These are phyloP conservation scores for Channa striata DNA, from an alignment of 2,797 vertebrate species.

Conservation along the genomic window DNA sequence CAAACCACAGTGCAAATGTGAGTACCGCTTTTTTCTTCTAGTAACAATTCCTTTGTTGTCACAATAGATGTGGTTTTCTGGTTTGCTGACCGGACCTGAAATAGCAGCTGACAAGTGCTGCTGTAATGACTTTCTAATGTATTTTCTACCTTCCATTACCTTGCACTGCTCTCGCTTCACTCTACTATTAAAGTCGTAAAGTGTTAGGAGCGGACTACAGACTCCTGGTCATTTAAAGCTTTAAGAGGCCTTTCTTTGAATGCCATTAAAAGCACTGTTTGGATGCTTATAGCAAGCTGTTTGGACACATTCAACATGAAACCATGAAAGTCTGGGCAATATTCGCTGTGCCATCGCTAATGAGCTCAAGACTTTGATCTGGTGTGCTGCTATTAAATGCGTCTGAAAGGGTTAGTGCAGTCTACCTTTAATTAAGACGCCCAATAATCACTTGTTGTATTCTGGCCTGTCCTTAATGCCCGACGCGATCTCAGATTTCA, in stretches of 20 bases:
- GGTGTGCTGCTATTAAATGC: conserved; percentile 36
- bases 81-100: conserved; percentile 35
- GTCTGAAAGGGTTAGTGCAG: conserved; percentile 30
- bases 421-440: conserved; percentile 59
- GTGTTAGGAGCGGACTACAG: not conserved
- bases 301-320: conserved; percentile 59
- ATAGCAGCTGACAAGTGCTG: conserved; percentile 45
- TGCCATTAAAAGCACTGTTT: conserved; percentile 28
- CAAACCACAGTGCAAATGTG: conserved; percentile 10
- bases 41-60: not conserved
- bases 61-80: conserved; percentile 3
- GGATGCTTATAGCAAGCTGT: conserved; percentile 45
- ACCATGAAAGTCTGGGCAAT: conserved; percentile 25
- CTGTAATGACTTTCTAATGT: conserved; percentile 50
- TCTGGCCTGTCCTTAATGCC: conserved; percentile 18
- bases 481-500: not conserved
- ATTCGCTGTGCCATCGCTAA: conserved; percentile 48
- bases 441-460: conserved; percentile 26
- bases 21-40: not conserved
- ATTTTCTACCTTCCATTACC: conserved; percentile 25
- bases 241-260: conserved; percentile 48
- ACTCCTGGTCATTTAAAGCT: conserved; percentile 29
- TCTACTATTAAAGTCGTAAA: conserved; percentile 1
- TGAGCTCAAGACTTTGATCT: conserved; percentile 61
- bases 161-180: conserved; percentile 17